Conservation (phyloP, 2,797 vertebrate species). For the Siniperca scherzeri region DNA sequence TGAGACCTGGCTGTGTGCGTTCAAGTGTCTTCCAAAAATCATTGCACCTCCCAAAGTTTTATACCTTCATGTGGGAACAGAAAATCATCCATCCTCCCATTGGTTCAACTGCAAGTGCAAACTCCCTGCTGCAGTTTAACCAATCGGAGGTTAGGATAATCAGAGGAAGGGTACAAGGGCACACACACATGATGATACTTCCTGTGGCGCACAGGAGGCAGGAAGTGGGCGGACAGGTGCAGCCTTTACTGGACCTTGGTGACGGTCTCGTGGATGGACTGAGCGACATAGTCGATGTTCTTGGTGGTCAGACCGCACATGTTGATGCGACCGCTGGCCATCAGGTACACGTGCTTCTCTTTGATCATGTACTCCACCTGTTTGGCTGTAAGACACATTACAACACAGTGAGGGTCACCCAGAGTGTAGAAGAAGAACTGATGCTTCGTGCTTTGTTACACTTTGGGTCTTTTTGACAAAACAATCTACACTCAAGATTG, state of each 20-base stretch:
- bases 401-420: neutral
- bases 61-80: slow-evolving; percentile 21
- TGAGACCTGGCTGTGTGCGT: slow-evolving; percentile 6
- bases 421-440: neutral
- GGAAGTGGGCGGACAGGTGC: slow-evolving; percentile 13
- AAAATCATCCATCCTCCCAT: slow-evolving; percentile 23
- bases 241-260: slow-evolving; percentile 90
- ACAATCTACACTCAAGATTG: neutral
- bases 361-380: slow-evolving; percentile 95
- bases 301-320: slow-evolving; percentile 97
- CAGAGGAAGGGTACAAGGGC: neutral
- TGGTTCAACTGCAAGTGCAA: slow-evolving; percentile 37
- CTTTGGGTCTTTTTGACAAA: too few relatives aligned
- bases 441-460: neutral
- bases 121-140: slow-evolving; percentile 16
- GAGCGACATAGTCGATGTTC: slow-evolving; percentile 96
- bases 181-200: slow-evolving; percentile 37
- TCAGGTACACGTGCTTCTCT: slow-evolving; percentile 96
- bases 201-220: slow-evolving; percentile 35
- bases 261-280: slow-evolving; percentile 95
- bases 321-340: slow-evolving; percentile 98
- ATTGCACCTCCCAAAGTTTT: slow-evolving; percentile 52
- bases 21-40: slow-evolving; percentile 47
- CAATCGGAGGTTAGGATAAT: slow-evolving; percentile 47
- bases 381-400: slow-evolving; percentile 86